Base-by-base conservation (phyloP, 64 coral and sea anemone species). In the Montipora efflorescens region DNA sequence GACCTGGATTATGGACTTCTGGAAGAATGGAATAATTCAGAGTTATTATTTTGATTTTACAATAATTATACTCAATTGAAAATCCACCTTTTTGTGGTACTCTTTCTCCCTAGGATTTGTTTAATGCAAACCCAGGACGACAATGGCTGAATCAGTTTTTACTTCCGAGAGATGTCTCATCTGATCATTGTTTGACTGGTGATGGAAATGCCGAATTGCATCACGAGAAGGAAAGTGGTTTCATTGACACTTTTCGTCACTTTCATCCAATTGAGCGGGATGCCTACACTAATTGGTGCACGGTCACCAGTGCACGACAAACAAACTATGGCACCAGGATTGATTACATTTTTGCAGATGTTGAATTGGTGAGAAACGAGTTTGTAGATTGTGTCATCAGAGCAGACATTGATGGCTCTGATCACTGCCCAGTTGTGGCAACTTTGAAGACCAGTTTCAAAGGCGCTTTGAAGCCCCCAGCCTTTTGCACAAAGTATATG, bases 311-410 rank as follows among this genome's bases (percentile, higher is more conserved):
- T 21, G 98, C 98, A 48, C 86, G 98, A 8, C 92, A 96, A 86
- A 99, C 98, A 11, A 99, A 99, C 36, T 99, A 99, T 25, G 98
- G 98, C 15, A 99, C 92, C 8, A 82, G 98, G 53, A 96, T 99
- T 11, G 98, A 96, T 83, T 99, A 99, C 69, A 99, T 99, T 62
- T 90, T 99, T 58, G 95, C 95, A 48, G 94, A 92, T 66, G 55
- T 90, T 18, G 74, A 69, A 13, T 22, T 96, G n/a, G 55, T 94
- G 2, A 44, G 80, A 2, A 84, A 92, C 71, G 88, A 91, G 80
- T 96, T 99, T 66, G n/a, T 78, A 59, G 85, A 99, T 49, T 96
- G 95, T 90, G 67, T 82, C 12, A 96, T 99, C 20, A 46, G 92
- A 21, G 89, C 95, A 4, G 95, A 99, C 22, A 83, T 99, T 5